Evolutionary conservation across 2,113 vertebrate genomes (phyloP), one percentile per base, ranked within the genome.

Genomic region (Amblyopsis rosae): DNA sequence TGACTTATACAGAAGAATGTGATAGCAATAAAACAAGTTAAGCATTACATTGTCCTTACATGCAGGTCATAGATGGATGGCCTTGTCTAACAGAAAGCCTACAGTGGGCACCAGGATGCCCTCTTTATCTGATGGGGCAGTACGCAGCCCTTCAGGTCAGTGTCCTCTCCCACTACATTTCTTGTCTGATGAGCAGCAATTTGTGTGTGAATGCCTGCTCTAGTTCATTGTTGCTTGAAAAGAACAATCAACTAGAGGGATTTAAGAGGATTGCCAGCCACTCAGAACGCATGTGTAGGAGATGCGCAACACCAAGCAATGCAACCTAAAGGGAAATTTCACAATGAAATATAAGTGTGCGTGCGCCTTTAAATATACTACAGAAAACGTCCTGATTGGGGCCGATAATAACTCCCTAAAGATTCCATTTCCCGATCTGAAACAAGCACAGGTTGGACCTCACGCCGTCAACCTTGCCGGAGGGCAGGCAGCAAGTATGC

Each of bases 381-480:
- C 19, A 17, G 16, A 9, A 10, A 8, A 9, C 7, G 6, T 9
- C 54, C 13, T 56, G 16, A 56, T 17, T 9, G 16, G 16, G 6
- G 4, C 15, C 9, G 54, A 10, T n/a, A 15, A n/a, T 3, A 19
- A 2, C 48, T 0, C 26, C 19, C 69, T 26, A 56, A 9, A 51
- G 45, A 32, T 0, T 33, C 1, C 1, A 16, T 51, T 54, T 11
- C n/a, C 26, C n/a, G 16, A 45, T 9, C 26, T 63, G 4, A 0
- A 26, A 16, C 69, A 41, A 35, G 6, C 33, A 50, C 77, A 94
- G 93, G 82, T 94, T 26, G 93, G 92, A 59, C 92, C 92, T 79
- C 93, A 93, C 80, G 92, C 93, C 12, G 85, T 93, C 4, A 94
- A 94, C 76, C 86, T 94, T n/a, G 93, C 93, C 15, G 93, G 93